A percentile compares a stretch with the other conserved stretches of the same genome.
phyloP scores from a whole-genome alignment of 1,140 invertebrate species.

The Nomia melanderi region DNA sequence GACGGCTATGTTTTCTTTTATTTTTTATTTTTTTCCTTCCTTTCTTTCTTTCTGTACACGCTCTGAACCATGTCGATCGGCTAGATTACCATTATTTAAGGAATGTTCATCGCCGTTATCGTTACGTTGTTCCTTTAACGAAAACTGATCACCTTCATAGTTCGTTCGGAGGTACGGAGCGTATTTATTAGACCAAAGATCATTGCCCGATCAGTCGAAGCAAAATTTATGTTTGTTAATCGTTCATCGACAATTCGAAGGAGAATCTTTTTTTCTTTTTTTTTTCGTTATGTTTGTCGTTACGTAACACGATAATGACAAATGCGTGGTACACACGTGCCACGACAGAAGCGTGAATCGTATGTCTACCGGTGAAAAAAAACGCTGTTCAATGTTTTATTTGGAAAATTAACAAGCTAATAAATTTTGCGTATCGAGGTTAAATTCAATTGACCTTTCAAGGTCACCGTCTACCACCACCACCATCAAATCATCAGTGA shows the following conservation, averaged over 20 bases:
- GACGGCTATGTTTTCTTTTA: slow-evolving; percentile 7
- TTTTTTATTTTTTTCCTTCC: slow-evolving; percentile 5
- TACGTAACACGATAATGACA: slow-evolving; percentile 1
- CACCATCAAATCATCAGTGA: too few species aligned
- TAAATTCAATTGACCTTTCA: too few species aligned
- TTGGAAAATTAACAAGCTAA: too few species aligned
- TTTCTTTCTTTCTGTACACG: slow-evolving; percentile 10
- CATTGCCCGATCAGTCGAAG: slow-evolving; percentile 7
- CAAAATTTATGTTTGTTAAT: slow-evolving; percentile 17
- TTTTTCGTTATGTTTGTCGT: slow-evolving; percentile 20
- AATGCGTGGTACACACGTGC: neutral
- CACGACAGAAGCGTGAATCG: neutral
- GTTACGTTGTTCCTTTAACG: neutral
- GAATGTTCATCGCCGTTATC: neutral
- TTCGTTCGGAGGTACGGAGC: slow-evolving; percentile 16
- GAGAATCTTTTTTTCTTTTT: neutral
- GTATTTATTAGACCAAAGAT: slow-evolving; percentile 24
- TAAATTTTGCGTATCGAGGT: too few species aligned
- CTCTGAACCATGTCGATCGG: neutral
- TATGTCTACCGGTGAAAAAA: neutral
- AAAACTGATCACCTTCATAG: slow-evolving; percentile 13
- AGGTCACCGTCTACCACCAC: too few species aligned
- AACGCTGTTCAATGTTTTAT: too few species aligned
- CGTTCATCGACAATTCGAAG: neutral
- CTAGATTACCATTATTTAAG: neutral